phyloP scores from a whole-genome alignment of 2,888 invertebrate genomes.

The Drosophila stalkeri region DNA sequence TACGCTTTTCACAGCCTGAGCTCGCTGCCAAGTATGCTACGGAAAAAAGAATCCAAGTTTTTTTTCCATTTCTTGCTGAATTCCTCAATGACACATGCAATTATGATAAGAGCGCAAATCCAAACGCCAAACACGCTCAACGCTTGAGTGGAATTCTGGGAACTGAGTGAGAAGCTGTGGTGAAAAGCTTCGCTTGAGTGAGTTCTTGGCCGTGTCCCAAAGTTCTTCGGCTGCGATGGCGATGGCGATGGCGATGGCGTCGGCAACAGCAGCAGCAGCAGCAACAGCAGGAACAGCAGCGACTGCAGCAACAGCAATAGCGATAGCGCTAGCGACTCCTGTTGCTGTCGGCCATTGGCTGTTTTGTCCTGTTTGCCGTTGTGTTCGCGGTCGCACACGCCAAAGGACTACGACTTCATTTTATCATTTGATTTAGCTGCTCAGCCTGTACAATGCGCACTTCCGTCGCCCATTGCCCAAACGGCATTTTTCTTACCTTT shows the following conservation, averaged over 20 bases:
- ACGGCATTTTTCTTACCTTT: conserved; percentile 54
- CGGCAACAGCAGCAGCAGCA: neutral
- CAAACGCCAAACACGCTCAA: conserved; percentile 33
- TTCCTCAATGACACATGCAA: conserved; percentile 24
- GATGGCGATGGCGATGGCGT: neutral
- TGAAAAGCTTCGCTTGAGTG: conserved; percentile 55
- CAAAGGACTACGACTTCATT: conserved; percentile 67
- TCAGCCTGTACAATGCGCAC: conserved; percentile 73
- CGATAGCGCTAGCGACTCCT: conserved; percentile 11
- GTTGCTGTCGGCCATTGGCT: conserved; percentile 32
- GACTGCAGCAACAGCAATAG: conserved; percentile 13
- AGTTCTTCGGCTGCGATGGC: conserved; percentile 19
- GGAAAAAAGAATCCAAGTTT: neutral
- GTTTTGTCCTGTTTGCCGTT: conserved; percentile 12
- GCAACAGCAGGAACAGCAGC: neutral
- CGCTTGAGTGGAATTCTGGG: neutral
- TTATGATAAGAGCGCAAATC: conserved; percentile 38
- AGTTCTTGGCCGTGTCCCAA: conserved; percentile 57
- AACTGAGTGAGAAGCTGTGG: conserved; percentile 21
- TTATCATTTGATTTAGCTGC: conserved; percentile 79
- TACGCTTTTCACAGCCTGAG: conserved; percentile 6
- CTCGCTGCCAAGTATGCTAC: conserved; percentile 48
- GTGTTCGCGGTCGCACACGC: conserved; percentile 26
- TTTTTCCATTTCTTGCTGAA: neutral
- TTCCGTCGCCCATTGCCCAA: conserved; percentile 64